A percentile compares a stretch with the other conserved stretches of the same genome.
These are phyloP conservation scores for Vollenhovia emeryi DNA, from an alignment of 1,140 invertebrate genomes.

Conservation along the genomic window DNA sequence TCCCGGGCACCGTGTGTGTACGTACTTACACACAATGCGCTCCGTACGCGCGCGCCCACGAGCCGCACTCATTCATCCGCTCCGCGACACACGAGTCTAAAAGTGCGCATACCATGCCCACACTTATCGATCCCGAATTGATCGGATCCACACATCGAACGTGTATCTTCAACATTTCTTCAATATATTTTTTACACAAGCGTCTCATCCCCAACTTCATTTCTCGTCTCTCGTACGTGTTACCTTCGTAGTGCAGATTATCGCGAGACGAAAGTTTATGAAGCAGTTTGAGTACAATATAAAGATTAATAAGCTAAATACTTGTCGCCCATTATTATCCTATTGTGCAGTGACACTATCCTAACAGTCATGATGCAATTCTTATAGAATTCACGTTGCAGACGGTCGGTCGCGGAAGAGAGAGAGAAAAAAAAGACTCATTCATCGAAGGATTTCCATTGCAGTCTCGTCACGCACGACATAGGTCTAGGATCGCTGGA, in stretches of 20 bases:
- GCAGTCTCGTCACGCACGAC: conserved; percentile 62
- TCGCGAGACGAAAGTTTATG: too few relatives aligned
- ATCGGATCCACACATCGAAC: too few relatives aligned
- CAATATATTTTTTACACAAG: too few relatives aligned
- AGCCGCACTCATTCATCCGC: conserved; percentile 59
- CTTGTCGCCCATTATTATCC: too few relatives aligned
- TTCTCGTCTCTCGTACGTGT: too few relatives aligned
- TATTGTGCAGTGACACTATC: neutral
- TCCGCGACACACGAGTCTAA: neutral
- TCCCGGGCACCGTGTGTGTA: neutral
- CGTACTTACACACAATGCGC: neutral
- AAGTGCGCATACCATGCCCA: neutral
- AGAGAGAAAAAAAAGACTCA: conserved; percentile 40
- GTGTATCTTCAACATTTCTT: too few relatives aligned
- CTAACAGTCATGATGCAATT: neutral
- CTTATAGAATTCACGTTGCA: neutral
- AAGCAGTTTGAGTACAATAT: too few relatives aligned
- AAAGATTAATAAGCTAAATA: too few relatives aligned
- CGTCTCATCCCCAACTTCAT: too few relatives aligned
- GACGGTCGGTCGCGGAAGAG: neutral
- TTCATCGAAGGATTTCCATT: conserved; percentile 48
- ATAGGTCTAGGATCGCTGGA: conserved; percentile 51
- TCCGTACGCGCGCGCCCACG: neutral
- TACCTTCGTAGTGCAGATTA: too few relatives aligned
- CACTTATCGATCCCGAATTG: neutral